Evolutionary conservation across 2,888 invertebrate genomes (phyloP), one percentile per base, ranked within the genome.

Genomic region (Meiosimyza platycephala): DNA sequence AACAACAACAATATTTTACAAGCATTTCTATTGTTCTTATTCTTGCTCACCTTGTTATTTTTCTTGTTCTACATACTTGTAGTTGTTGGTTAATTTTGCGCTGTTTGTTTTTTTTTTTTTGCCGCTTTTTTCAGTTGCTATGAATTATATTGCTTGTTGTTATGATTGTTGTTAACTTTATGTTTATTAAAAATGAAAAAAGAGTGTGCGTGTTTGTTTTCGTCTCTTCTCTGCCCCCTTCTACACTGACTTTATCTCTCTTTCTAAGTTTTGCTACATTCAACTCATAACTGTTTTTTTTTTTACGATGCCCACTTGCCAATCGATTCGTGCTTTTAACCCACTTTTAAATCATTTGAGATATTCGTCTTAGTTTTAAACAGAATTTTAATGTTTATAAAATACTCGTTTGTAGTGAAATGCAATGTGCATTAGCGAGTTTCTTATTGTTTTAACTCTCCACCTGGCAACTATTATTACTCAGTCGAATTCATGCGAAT

Each of bases 311-410:
- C 47, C 28, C 63, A 18, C 63, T 47, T 18, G 63, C 16, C 48
- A 40, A 63, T 63, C 47, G 48, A 18, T 47, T 40, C 40, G 63
- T 63, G 63, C 48, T 63, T 63, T 63, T 47, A 47, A 63, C 63
- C 63, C 63, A 63, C 47, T 63, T 63, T 63, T 12, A 40, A 63
- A 48, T 11, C 15, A 40, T 62, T 47, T 63, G 18, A 40, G 40
- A 40, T 40, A 40, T 40, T 40, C 9, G 40, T 40, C 40, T 40
- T 6, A 40, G 9, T 40, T 40, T 40, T 40, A 6, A 40, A 40
- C 40, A 40, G 40, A 40, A 40, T 40, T 40, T 40, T 40, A 40
- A 40, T 40, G 40, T 40, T 40, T 40, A 7, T 9, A 9, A 40
- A 9, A 6, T 40, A 40, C 40, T 40, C 40, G 9, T 40, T 40